A percentile compares a stretch with the other conserved stretches of the same genome.
Conservation (phyloP, 1,140 invertebrate species). For the Caenorhabditis brenneri region DNA sequence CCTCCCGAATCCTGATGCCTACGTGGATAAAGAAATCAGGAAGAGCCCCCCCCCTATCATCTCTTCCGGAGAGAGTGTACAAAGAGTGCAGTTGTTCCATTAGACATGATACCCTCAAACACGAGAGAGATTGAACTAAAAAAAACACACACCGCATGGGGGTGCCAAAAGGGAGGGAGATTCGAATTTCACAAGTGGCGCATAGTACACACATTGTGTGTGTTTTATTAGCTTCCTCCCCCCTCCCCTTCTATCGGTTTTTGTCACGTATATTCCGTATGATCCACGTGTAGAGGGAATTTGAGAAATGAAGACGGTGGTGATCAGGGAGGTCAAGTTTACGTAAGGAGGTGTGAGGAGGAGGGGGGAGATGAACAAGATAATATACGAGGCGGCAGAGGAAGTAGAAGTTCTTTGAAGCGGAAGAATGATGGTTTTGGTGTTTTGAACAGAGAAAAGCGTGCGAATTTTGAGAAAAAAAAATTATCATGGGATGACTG, state of each 20-base stretch:
- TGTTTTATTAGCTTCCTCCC: constrained; percentile 1
- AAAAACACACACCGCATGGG: not conserved
- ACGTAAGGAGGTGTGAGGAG: constrained; percentile 10
- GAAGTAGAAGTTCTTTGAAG: not conserved
- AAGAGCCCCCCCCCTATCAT: not conserved
- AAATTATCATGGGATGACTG: not conserved
- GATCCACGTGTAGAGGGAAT: not conserved
- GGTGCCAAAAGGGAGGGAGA: not conserved
- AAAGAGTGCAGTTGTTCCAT: constrained; percentile 21
- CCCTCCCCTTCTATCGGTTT: not conserved
- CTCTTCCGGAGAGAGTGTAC: not conserved
- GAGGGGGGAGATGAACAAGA: not conserved
- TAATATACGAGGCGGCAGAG: not conserved
- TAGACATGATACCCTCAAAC: not conserved
- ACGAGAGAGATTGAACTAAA: not conserved
- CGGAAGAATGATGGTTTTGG: not conserved
- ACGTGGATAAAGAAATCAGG: constrained; percentile 16
- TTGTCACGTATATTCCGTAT: not conserved
- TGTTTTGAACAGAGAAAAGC: too few species aligned
- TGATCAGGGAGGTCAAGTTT: constrained; percentile 28
- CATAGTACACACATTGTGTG: constrained; percentile 1
- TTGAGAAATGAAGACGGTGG: not conserved
- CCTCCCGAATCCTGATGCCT: too few species aligned
- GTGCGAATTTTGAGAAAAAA: not conserved
- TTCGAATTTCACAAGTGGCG: constrained; percentile 37